Conservation (phyloP, 2,113 vertebrate species). For the Euleptes europaea region DNA sequence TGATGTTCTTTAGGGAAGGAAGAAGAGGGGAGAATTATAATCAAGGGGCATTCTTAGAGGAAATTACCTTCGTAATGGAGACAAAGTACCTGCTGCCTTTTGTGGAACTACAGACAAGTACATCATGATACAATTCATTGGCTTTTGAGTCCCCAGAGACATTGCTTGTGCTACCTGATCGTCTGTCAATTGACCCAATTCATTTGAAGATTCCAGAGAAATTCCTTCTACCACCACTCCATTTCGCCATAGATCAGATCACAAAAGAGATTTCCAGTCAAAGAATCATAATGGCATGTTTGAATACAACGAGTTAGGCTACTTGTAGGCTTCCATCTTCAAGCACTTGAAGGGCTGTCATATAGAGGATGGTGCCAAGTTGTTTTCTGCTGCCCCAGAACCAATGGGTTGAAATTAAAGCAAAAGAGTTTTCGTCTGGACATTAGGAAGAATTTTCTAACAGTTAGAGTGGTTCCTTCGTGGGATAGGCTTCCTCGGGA, state of each 20-base stretch:
- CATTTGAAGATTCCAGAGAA: no score
- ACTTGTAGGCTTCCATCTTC: constrained; percentile 49
- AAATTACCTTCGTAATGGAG: not conserved
- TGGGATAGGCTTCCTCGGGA: no score
- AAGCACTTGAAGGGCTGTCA: no score
- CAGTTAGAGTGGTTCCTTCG: no score
- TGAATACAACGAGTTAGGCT: constrained; percentile 11
- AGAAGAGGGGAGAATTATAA: not conserved
- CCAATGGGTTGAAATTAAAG: no score
- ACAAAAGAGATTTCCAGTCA: constrained; percentile 41
- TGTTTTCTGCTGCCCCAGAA: no score
- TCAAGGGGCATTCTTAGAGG: not conserved
- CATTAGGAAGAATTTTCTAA: no score
- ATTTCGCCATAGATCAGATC: constrained; percentile 44
- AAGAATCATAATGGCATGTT: constrained; percentile 31
- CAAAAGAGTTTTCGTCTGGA: no score
- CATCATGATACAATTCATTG: constrained; percentile 4
- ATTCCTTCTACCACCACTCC: no score
- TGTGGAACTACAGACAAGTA: not conserved
- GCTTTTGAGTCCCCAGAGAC: constrained; percentile 16
- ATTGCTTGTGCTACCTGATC: constrained; percentile 23
- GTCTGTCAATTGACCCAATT: constrained; percentile 3
- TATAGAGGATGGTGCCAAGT: no score
- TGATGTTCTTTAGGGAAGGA: not conserved
- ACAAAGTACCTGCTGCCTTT: not conserved